phyloP scores from a whole-genome alignment of 2,888 invertebrate species.

The Elysia crispata region DNA sequence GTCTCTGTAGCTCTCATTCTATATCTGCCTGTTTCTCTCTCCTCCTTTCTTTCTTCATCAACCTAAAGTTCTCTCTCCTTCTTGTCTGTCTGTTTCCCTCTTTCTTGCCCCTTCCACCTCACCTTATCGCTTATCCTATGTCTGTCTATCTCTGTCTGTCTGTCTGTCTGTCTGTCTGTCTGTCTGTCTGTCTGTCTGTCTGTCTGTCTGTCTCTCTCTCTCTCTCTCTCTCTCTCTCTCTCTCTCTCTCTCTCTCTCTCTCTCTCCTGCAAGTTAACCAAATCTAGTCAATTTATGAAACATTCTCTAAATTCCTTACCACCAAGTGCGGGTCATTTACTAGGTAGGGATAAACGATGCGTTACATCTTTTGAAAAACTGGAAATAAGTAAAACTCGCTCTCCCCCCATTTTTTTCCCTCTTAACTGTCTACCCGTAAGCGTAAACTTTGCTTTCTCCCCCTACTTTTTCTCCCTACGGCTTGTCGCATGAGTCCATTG shows the following conservation, averaged over 20 bases:
- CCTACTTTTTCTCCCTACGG: too few species aligned
- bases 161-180: not conserved
- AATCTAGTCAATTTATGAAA: too few species aligned
- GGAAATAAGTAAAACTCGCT: too few species aligned
- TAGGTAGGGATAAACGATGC: too few species aligned
- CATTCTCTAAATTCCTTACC: too few species aligned
- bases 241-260: not conserved
- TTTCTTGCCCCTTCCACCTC: not conserved
- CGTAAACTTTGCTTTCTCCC: too few species aligned
- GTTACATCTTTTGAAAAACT: too few species aligned
- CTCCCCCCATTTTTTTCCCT: too few species aligned
- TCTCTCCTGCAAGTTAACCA: not conserved
- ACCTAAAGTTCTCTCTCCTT: not conserved
- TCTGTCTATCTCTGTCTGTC: constrained; percentile 11
- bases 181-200: constrained; percentile 10
- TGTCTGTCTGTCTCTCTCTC: constrained; percentile 18
- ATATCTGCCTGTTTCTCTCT: not conserved
- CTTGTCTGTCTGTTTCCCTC: not conserved
- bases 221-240: constrained; percentile 23
- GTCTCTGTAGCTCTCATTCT: too few species aligned
- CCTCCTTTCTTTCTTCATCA: constrained; percentile 1
- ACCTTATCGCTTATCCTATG: not conserved
- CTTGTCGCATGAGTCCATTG: too few species aligned
- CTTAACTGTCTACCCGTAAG: too few species aligned
- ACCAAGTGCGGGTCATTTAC: too few species aligned